phyloP scores from a whole-genome alignment of 2,888 invertebrate genomes.

The Heliconius sara region DNA sequence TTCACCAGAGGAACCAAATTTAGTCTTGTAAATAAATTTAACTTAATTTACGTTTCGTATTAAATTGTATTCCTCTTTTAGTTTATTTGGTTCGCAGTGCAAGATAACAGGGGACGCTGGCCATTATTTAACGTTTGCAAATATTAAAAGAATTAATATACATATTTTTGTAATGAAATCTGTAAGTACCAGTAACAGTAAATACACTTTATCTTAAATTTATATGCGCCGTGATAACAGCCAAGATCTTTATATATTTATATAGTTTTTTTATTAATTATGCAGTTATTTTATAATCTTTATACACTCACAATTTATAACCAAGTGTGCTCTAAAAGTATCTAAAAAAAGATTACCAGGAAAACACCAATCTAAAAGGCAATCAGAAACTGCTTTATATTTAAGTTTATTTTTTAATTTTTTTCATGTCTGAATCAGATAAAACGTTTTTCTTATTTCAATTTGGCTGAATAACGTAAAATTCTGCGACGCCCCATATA shows the following conservation, averaged over 20 bases:
- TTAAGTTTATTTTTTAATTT: slow-evolving; percentile 14
- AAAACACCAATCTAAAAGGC: slow-evolving; percentile 26
- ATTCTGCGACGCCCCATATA: slow-evolving; percentile 80
- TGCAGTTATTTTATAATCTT: background rate
- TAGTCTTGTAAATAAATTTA: slow-evolving; percentile 1
- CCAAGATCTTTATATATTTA: background rate
- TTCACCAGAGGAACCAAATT: slow-evolving; percentile 21
- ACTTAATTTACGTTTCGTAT: slow-evolving; percentile 6
- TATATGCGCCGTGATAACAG: background rate
- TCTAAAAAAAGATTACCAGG: slow-evolving; percentile 19
- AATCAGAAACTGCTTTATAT: slow-evolving; percentile 14
- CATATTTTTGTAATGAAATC: slow-evolving; percentile 5
- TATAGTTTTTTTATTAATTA: background rate
- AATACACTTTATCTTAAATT: slow-evolving; percentile 8
- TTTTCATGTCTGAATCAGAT: slow-evolving; percentile 17
- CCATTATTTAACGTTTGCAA: background rate
- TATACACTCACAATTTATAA: background rate
- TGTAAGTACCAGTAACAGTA: background rate
- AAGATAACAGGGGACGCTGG: background rate
- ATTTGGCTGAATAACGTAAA: slow-evolving; percentile 66
- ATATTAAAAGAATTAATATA: slow-evolving; percentile 8
- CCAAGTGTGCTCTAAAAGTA: slow-evolving; percentile 1
- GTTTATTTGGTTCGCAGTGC: background rate
- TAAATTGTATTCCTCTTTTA: slow-evolving; percentile 3
- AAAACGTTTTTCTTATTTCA: slow-evolving; percentile 30